These are phyloP conservation scores for Macroramphosus scolopax DNA, from an alignment of 2,797 vertebrate species.

Conservation along the genomic window DNA sequence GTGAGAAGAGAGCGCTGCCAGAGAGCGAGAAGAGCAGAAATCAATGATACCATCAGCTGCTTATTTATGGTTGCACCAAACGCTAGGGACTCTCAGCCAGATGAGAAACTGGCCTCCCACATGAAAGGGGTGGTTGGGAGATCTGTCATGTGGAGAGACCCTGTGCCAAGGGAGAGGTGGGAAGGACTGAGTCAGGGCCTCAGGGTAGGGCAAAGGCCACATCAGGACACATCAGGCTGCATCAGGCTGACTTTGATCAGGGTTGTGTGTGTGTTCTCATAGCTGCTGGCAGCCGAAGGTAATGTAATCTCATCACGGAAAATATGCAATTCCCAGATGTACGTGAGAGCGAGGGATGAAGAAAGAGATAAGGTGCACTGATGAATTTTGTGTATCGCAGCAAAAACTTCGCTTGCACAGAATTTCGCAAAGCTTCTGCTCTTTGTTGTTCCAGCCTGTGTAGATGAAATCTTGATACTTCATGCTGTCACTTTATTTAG, in stretches of 20 bases:
- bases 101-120: constrained; percentile 48
- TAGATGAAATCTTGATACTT: no score
- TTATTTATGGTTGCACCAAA: constrained; percentile 79
- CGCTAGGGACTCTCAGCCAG: constrained; percentile 34
- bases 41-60: constrained; percentile 67
- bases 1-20: constrained; percentile 29
- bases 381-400: no score
- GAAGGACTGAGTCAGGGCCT: constrained; percentile 43
- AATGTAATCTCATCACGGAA: neutral
- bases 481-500: no score
- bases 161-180: constrained; percentile 24
- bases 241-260: constrained; percentile 1
- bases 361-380: no score
- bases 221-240: neutral
- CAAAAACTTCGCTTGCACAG: no score
- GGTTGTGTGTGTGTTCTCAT: neutral
- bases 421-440: no score
- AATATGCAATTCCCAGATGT: neutral
- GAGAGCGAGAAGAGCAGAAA: constrained; percentile 53
- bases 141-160: constrained; percentile 29
- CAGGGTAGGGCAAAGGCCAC: no score
- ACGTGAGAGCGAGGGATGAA: no score
- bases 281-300: constrained; percentile 2
- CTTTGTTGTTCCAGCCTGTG: no score
- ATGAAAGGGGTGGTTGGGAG: constrained; percentile 9